phyloP scores from a whole-genome alignment of 2,797 vertebrate genomes.

The Picus viridis region DNA sequence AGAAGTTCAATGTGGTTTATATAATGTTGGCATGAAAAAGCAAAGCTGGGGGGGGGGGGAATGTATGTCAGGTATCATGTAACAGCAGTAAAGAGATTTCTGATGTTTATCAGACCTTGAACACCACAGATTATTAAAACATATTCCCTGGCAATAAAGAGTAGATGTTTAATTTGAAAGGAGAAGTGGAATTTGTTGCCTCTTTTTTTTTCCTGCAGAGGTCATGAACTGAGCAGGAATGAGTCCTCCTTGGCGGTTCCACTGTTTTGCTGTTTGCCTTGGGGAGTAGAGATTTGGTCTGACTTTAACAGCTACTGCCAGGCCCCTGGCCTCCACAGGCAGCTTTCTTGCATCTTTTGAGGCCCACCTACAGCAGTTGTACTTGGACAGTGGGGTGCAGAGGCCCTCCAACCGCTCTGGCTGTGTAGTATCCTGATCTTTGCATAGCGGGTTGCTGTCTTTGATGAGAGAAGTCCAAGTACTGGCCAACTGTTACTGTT shows the following conservation, averaged over 20 bases:
- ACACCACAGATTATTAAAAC: slow-evolving; percentile 70
- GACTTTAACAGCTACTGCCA: slow-evolving; percentile 36
- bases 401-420: background rate
- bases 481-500: slow-evolving; percentile 13
- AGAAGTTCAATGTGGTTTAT: slow-evolving; percentile 22
- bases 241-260: slow-evolving; percentile 24
- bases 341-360: slow-evolving; percentile 25
- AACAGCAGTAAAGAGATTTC: slow-evolving; percentile 53
- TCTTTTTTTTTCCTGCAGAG: slow-evolving; percentile 21
- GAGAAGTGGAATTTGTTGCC: slow-evolving; percentile 63
- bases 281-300: slow-evolving; percentile 1
- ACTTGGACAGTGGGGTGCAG: background rate
- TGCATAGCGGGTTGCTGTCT: background rate
- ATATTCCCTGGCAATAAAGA: slow-evolving; percentile 66
- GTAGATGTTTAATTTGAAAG: slow-evolving; percentile 68
- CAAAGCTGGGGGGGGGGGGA: background rate
- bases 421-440: background rate
- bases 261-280: slow-evolving; percentile 56
- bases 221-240: slow-evolving; percentile 39
- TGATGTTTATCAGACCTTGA: slow-evolving; percentile 64
- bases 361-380: slow-evolving; percentile 26
- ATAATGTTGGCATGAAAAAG: slow-evolving; percentile 40
- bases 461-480: background rate
- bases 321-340: background rate
- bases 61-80: slow-evolving; percentile 43